Base-by-base conservation (phyloP, 2,888 invertebrate species). In the Acanthopleura granulata region DNA sequence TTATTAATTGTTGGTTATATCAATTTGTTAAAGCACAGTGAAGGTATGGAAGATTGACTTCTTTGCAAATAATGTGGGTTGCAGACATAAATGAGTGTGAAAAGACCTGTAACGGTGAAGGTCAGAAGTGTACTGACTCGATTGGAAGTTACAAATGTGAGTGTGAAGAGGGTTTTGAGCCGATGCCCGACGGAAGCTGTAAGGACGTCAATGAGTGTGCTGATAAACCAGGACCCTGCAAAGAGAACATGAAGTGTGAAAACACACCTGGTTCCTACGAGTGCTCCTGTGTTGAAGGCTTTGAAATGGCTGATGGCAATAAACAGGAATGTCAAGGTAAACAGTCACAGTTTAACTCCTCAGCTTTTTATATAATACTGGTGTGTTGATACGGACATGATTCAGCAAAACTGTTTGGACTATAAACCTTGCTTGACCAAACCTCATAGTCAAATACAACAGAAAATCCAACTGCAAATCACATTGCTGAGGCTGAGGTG, bases 261-360 rank as follows among this genome's bases (percentile, higher is more conserved):
- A 75, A 77, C 29, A 77, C 74, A 16, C 16, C 62, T 16, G 77
- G 78, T 22, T 57, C 62, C 15, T 78, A 75, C 40, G 72, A 72
- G 16, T 78, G 78, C 71, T 22, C 22, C 25, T 78, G 78, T 73
- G 74, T 61, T 18, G 27, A 69, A 22, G 73, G 76, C 25, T 73
- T 27, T 30, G 61, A 25, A 29, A 62, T 51, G 27, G 66, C 40
- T 18, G 62, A 57, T 29, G 29, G 49, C n/a, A 22, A 61, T 6
- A 15, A 27, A 27, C 66, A 66, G 29, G 18, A 18, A 14, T 76
- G 76, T 66, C 6, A 18, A 66, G 66, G 66, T 66, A 66, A 22
- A 27, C 40, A 40, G 4, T n/a, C n/a, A n/a, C n/a, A n/a, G n/a
- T n/a, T n/a, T n/a, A n/a, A n/a, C n/a, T n/a, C n/a, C n/a, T n/a